Evolutionary conservation across 2,888 invertebrate species (phyloP).

Genomic region (Deilephila porcellus): DNA sequence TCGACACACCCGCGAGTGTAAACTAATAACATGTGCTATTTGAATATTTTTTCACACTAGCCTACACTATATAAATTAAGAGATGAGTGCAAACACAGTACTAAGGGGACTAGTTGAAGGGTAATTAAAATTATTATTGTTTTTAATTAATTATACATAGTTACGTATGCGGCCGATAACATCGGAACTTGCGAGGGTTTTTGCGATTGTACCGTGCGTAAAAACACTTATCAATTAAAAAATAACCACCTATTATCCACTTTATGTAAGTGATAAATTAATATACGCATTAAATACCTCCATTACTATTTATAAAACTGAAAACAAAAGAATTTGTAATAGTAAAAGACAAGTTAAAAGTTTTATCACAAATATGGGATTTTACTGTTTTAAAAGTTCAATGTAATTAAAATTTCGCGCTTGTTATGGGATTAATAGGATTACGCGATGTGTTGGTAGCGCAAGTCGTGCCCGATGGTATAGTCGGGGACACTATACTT

Average conservation of each 20-base stretch:
- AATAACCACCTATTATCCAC: slow-evolving; percentile 28
- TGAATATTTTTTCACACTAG: slow-evolving; percentile 6
- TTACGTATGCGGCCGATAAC: slow-evolving; percentile 64
- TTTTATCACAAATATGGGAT: not conserved
- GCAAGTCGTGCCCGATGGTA: not conserved
- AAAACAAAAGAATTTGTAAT: slow-evolving; percentile 2
- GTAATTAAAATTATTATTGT: slow-evolving; percentile 71
- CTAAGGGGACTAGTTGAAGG: slow-evolving; percentile 42
- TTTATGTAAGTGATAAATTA: not conserved
- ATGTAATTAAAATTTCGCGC: slow-evolving; percentile 8
- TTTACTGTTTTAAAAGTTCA: not conserved
- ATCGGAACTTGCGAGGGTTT: slow-evolving; percentile 68
- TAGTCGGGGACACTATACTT: not conserved
- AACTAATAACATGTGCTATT: slow-evolving; percentile 11
- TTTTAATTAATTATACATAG: slow-evolving; percentile 74
- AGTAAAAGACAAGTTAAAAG: not conserved
- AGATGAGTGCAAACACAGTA: slow-evolving; percentile 25
- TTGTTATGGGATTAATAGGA: not conserved
- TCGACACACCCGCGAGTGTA: no score
- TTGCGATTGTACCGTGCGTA: slow-evolving; percentile 61
- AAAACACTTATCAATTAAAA: slow-evolving; percentile 34
- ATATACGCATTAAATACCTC: not conserved
- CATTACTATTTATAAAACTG: not conserved
- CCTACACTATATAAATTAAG: slow-evolving; percentile 25
- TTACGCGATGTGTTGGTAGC: not conserved